Evolutionary conservation across 2,797 vertebrate genomes (phyloP), one percentile per base, ranked within the genome.

Genomic region (Gorsachius magnificus): DNA sequence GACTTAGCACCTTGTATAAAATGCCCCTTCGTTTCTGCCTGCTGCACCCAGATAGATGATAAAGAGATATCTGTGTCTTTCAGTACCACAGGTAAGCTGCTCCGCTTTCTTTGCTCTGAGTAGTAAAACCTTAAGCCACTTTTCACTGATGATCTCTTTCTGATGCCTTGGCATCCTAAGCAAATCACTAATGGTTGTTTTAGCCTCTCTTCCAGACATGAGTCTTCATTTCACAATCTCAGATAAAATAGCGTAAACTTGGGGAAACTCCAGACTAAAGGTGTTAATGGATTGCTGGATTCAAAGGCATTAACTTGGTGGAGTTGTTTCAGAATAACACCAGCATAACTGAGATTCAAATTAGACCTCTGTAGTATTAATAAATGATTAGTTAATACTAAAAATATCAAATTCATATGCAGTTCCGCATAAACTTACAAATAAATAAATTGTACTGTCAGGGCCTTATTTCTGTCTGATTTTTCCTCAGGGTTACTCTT

Each of bases 251-350:
- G n/a, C 28, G 7, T 87, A 87, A 92, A 58, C 86, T 46, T 83
- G 64, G 68, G 86, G 81, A 89, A 93, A 92, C 79, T 94, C 91
- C 96, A 95, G 46, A 51, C 22, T 46, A 28, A 93, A 95, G 48
- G 79, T 84, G 81, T 77, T 86, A 94, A 85, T 61, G 29, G 36
- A 83, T 87, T 92, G 48, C 56, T 90, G 71, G n/a, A 84, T 83
- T 94, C 68, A 83, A 93, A 90, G 87, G 38, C 60, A 70, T 80
- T 58, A 83, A 43, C 41, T 61, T 79, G 46, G n/a, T 69, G 53
- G 11, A 95, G 50, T 90, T 70, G 57, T 80, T 92, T 92, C 57
- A 80, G 78, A 87, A 71, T 28, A 89, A 77, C 33, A 91, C 14
- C 6, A 17, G 22, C 12, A 36, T 81, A 87, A 89, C 1, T 75